These are phyloP conservation scores for Stenodema calcarata DNA, from an alignment of 2,888 invertebrate species.

Conservation along the genomic window DNA sequence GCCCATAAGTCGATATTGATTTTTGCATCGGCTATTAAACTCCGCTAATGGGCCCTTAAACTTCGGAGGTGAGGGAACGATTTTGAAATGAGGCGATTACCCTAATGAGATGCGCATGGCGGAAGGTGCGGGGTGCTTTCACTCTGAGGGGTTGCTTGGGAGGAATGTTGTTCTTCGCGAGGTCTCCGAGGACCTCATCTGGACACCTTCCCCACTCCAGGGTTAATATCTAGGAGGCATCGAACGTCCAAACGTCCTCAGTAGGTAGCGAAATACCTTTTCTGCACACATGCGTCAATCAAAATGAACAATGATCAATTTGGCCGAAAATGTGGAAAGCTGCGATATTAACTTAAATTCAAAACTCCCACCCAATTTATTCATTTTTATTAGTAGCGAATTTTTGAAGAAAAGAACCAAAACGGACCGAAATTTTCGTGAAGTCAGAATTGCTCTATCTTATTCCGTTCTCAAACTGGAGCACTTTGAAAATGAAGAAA, in stretches of 20 bases:
- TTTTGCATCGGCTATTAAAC: neutral
- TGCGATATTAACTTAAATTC: too few species aligned
- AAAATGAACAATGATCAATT: too few species aligned
- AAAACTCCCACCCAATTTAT: too few species aligned
- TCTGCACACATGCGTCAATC: too few species aligned
- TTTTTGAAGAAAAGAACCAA: too few species aligned
- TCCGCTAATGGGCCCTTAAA: neutral
- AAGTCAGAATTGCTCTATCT: too few species aligned
- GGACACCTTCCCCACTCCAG: neutral
- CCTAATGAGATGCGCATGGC: neutral
- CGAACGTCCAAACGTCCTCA: neutral
- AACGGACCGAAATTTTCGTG: too few species aligned
- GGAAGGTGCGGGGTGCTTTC: neutral
- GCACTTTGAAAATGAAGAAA: too few species aligned
- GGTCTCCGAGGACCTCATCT: neutral
- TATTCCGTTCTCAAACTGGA: too few species aligned
- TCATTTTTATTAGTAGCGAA: too few species aligned
- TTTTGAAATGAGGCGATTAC: neutral
- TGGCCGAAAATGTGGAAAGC: too few species aligned
- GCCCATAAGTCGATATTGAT: neutral
- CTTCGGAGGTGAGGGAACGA: neutral
- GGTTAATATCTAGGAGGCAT: neutral
- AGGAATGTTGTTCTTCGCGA: neutral
- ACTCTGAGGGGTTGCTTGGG: neutral
- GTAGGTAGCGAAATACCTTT: neutral